Conservation (phyloP, 2,888 invertebrate species). For the Tachina grossa region DNA sequence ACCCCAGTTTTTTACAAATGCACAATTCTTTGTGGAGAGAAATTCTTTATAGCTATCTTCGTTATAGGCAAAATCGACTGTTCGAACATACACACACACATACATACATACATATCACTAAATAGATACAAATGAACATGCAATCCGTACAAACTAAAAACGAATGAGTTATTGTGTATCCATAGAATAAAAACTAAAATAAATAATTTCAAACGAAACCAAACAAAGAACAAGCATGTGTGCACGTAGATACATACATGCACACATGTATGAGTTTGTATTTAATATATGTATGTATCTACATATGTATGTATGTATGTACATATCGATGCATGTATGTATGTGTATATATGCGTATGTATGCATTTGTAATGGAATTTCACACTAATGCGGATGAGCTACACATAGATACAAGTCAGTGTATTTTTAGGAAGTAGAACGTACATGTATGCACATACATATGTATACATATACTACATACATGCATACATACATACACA, state of each 20-base stretch:
- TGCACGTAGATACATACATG: background rate
- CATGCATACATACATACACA: no score
- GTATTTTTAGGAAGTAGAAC: conserved; percentile 51
- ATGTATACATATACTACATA: no score
- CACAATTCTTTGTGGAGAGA: no score
- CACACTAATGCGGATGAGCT: conserved; percentile 65
- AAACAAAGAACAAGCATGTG: conserved; percentile 56
- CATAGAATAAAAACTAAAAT: conserved; percentile 52
- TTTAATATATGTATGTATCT: background rate
- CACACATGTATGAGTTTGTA: background rate
- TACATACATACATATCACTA: background rate
- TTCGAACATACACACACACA: background rate
- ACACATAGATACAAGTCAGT: conserved; percentile 56
- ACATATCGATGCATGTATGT: no score
- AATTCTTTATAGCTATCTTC: no score
- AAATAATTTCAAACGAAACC: conserved; percentile 44
- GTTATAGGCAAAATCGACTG: no score
- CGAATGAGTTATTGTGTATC: conserved; percentile 36
- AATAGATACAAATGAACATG: background rate
- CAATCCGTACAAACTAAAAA: conserved; percentile 3
- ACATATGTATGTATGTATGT: background rate
- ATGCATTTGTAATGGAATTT: conserved; percentile 68
- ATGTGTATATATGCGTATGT: background rate
- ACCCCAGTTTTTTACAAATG: no score
- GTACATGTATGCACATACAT: conserved; percentile 15